A percentile compares a stretch with the other conserved stretches of the same genome.
Conservation (phyloP, 2,888 invertebrate genomes). For the Diaphora mendica region DNA sequence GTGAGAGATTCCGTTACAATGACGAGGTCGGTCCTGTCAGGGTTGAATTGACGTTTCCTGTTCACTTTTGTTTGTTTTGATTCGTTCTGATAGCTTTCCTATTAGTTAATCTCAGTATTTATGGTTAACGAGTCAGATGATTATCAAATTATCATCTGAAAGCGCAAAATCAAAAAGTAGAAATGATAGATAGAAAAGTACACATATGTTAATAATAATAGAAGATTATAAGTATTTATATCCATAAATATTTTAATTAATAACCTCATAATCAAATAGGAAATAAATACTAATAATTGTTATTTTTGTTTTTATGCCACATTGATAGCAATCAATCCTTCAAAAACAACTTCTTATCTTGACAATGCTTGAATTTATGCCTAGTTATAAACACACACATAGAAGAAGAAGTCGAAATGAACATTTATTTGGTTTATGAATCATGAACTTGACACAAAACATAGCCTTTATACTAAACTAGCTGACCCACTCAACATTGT, state of each 20-base stretch:
- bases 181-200: neutral
- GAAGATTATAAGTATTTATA: neutral
- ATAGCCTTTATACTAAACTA: too few species aligned
- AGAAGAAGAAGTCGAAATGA: neutral
- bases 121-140: constrained; percentile 31
- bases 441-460: neutral
- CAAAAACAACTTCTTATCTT: neutral
- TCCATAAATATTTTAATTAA: neutral
- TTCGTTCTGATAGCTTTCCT: constrained; percentile 44
- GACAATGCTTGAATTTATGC: neutral
- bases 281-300: neutral
- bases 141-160: constrained; percentile 19
- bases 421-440: neutral
- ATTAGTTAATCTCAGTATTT: constrained; percentile 46
- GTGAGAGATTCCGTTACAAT: constrained; percentile 69
- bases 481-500: too few species aligned
- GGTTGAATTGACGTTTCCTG: constrained; percentile 57
- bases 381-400: neutral
- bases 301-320: neutral
- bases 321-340: neutral
- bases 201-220: neutral
- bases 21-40: constrained; percentile 51
- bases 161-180: neutral
- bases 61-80: constrained; percentile 52
- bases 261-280: neutral